phyloP scores from a whole-genome alignment of 2,797 vertebrate genomes.

The Pseudochaenichthys georgianus region DNA sequence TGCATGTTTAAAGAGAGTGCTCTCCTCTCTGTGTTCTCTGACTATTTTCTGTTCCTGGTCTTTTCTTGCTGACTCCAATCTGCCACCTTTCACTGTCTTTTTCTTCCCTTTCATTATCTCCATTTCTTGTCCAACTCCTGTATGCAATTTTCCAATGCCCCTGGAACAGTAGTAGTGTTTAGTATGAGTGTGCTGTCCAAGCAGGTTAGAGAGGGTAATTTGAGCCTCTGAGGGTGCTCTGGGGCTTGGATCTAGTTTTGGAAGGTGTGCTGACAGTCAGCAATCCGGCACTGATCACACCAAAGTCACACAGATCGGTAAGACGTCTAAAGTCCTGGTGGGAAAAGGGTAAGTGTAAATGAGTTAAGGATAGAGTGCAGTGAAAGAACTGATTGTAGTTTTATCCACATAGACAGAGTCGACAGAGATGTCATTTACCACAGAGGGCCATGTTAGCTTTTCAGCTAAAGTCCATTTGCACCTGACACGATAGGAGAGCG shows the following conservation, averaged over 20 bases:
- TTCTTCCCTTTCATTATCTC: not conserved
- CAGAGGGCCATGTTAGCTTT: conserved; percentile 55
- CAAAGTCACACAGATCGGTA: conserved; percentile 75
- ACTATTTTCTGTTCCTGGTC: conserved; percentile 52
- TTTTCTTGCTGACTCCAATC: conserved; percentile 76
- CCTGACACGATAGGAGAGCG: conserved; percentile 67
- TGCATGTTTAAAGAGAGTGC: conserved; percentile 74
- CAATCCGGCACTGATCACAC: conserved; percentile 76
- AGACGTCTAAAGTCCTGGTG: conserved; percentile 79
- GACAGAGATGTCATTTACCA: conserved; percentile 70
- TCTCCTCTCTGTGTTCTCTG: conserved; percentile 46
- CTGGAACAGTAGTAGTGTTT: conserved; percentile 50
- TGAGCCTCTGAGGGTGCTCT: conserved; percentile 68
- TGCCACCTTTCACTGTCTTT: conserved; percentile 50
- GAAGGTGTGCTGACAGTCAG: conserved; percentile 81
- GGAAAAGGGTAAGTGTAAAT: conserved; percentile 73
- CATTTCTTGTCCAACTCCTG: conserved; percentile 44
- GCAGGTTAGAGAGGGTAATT: conserved; percentile 79
- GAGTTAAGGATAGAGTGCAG: conserved; percentile 64
- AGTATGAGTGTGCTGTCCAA: conserved; percentile 66
- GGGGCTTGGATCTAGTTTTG: conserved; percentile 73
- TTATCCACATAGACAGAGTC: conserved; percentile 67
- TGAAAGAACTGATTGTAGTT: conserved; percentile 63
- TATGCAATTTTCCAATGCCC: conserved; percentile 43
- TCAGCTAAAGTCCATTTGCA: conserved; percentile 76